Conservation (phyloP, 2,888 invertebrate species). For the Aquatica leii region DNA sequence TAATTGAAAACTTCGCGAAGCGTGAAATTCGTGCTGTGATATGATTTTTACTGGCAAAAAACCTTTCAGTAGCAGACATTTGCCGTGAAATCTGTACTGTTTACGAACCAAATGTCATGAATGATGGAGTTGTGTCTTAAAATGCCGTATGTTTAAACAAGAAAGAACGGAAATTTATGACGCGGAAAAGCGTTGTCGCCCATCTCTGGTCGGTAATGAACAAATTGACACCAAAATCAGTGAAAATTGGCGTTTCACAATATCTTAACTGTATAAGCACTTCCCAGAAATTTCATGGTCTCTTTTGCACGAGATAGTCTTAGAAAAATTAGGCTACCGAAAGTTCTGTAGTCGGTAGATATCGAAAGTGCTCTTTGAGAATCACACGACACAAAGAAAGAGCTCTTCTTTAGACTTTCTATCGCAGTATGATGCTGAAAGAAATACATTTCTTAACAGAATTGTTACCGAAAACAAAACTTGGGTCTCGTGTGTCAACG, state of each 20-base stretch:
- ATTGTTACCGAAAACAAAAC: too few relatives aligned
- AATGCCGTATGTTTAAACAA: too few relatives aligned
- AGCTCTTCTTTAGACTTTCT: background rate
- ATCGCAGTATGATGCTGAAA: background rate
- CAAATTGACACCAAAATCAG: background rate
- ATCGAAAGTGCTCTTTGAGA: background rate
- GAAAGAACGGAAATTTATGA: background rate
- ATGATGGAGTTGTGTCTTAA: too few relatives aligned
- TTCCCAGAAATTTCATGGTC: background rate
- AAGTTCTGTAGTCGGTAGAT: background rate
- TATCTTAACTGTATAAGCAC: background rate
- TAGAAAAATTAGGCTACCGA: too few relatives aligned
- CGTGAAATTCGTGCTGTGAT: too few relatives aligned
- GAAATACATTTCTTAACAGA: background rate
- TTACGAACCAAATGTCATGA: too few relatives aligned
- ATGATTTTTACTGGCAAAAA: background rate
- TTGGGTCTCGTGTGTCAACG: too few relatives aligned
- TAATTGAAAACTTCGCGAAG: background rate
- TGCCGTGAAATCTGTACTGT: background rate
- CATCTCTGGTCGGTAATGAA: background rate
- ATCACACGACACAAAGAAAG: background rate
- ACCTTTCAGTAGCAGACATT: background rate
- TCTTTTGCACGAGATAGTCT: too few relatives aligned
- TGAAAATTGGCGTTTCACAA: too few relatives aligned
- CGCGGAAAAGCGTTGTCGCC: background rate